Conservation (phyloP, 2,797 vertebrate species). For the Salmo trutta region DNA sequence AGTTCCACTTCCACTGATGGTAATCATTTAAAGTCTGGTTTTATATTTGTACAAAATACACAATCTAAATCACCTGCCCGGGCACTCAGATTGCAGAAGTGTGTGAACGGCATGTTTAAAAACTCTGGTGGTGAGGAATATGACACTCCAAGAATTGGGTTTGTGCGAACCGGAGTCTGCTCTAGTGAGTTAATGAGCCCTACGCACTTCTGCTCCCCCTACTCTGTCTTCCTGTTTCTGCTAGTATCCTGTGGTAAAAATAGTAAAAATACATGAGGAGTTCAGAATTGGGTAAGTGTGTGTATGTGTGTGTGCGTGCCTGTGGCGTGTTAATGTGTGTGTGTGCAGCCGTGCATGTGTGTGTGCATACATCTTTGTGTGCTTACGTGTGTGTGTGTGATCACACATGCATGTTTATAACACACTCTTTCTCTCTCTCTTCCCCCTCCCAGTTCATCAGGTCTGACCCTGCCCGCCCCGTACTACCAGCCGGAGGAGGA, state of each 20-base stretch:
- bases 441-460: background rate
- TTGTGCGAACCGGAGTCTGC: no score
- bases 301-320: background rate
- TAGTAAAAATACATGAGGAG: background rate
- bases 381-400: no score
- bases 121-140: background rate
- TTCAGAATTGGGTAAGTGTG: background rate
- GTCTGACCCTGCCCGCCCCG: slow-evolving; percentile 49
- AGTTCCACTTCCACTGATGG: background rate
- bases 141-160: background rate
- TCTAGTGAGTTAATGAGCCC: no score
- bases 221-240: no score
- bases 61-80: background rate
- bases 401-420: background rate
- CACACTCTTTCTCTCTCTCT: background rate
- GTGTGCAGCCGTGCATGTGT: background rate
- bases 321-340: background rate
- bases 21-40: no score
- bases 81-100: background rate
- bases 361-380: no score
- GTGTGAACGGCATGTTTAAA: background rate
- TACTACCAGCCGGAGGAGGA: slow-evolving; percentile 94
- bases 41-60: background rate
- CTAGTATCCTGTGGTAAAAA: no score
- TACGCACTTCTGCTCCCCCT: no score